Evolutionary conservation across 1,140 invertebrate species (phyloP).

Genomic region (Heliconius hewitsoni): DNA sequence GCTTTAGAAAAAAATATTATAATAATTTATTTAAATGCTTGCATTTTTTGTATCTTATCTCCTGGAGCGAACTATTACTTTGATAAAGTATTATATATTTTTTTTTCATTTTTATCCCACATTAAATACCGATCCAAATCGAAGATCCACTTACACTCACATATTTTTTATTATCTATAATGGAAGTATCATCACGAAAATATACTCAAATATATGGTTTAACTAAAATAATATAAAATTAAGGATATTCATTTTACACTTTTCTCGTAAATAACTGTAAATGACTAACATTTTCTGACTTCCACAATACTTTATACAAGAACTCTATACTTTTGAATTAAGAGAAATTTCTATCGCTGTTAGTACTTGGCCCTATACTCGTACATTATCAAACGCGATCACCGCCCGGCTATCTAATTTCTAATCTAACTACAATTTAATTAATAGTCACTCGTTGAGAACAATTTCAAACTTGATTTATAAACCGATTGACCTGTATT

Average conservation of each 20-base stretch:
- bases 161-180: no score
- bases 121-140: no score
- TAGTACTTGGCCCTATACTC: constrained; percentile 36
- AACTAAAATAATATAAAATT: no score
- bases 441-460: constrained; percentile 80
- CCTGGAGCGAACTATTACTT: no score
- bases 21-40: no score
- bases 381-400: constrained; percentile 44
- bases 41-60: no score
- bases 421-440: constrained; percentile 79
- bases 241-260: no score
- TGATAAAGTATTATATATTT: no score
- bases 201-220: no score
- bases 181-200: no score
- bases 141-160: no score
- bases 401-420: constrained; percentile 77
- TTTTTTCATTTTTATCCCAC: no score
- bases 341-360: constrained; percentile 33
- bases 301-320: background rate
- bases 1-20: background rate
- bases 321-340: constrained; percentile 16
- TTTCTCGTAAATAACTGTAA: background rate
- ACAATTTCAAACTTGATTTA: constrained; percentile 79
- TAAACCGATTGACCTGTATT: constrained; percentile 76
- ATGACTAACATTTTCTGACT: background rate